These are phyloP conservation scores for Apodemia hepburni DNA, from an alignment of 2,888 invertebrate species.

Conservation along the genomic window DNA sequence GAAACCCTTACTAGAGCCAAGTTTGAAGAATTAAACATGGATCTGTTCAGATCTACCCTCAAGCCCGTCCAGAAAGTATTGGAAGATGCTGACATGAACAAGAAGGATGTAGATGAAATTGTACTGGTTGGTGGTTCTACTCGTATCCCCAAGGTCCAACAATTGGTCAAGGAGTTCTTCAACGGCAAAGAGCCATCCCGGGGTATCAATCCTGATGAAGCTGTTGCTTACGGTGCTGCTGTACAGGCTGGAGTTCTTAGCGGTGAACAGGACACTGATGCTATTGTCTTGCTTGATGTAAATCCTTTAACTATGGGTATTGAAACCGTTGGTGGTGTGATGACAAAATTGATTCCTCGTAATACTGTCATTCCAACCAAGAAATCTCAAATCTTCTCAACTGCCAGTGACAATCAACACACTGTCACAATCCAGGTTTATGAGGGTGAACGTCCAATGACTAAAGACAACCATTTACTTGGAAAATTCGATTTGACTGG, in stretches of 20 bases:
- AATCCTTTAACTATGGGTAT: constrained; percentile 99
- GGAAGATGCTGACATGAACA: constrained; percentile 99
- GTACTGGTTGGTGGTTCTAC: constrained; percentile 99
- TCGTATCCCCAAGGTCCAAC: constrained; percentile 98
- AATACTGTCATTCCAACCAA: constrained; percentile 99
- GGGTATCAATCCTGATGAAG: constrained; percentile 99
- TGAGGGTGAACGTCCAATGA: constrained; percentile 99
- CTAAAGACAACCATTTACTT: constrained; percentile 98
- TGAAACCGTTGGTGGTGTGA: constrained; percentile 99
- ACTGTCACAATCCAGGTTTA: constrained; percentile 99
- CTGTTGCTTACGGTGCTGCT: constrained; percentile 98
- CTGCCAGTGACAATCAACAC: constrained; percentile 99
- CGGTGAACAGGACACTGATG: constrained; percentile 98
- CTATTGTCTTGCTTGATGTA: constrained; percentile 97
- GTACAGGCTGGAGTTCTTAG: constrained; percentile 99
- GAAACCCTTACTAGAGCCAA: constrained; percentile 98
- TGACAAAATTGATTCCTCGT: constrained; percentile 98
- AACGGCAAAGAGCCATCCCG: constrained; percentile 98
- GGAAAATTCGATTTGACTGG: constrained; percentile 99
- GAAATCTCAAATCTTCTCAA: constrained; percentile 99
- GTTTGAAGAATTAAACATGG: constrained; percentile 99
- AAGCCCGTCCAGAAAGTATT: constrained; percentile 97
- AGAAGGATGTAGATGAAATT: constrained; percentile 98
- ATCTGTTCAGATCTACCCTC: constrained; percentile 93
- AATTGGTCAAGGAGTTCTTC: constrained; percentile 96